These are phyloP conservation scores for honey bee (Apis mellifera) DNA, from an alignment of 1,140 invertebrate species.

Conservation along the genomic window Amel_HAv3.1 CM009936.2:4919501-4920000, in stretches of 20 bases:
- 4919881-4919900: slow-evolving; percentile 2
- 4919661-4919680: background rate
- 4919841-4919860: slow-evolving; percentile 39
- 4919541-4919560: too few species aligned
- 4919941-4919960: background rate
- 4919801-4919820: background rate
- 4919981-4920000: background rate
- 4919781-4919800: slow-evolving; percentile 16
- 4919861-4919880: slow-evolving; percentile 17
- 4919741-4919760: slow-evolving; percentile 23
- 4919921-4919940: background rate
- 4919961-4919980: background rate
- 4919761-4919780: slow-evolving; percentile 11
- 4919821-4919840: slow-evolving; percentile 22
- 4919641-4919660: too few species aligned
- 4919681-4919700: background rate
- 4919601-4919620: too few species aligned
- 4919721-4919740: slow-evolving; percentile 22
- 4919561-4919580: too few species aligned
- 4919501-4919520: too few species aligned
- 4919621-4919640: too few species aligned
- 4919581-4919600: too few species aligned
- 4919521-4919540: too few species aligned
- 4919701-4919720: slow-evolving; percentile 42
- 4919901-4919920: background rate